Conservation (phyloP, 2,113 vertebrate genomes). For the Labeo rohita region DNA sequence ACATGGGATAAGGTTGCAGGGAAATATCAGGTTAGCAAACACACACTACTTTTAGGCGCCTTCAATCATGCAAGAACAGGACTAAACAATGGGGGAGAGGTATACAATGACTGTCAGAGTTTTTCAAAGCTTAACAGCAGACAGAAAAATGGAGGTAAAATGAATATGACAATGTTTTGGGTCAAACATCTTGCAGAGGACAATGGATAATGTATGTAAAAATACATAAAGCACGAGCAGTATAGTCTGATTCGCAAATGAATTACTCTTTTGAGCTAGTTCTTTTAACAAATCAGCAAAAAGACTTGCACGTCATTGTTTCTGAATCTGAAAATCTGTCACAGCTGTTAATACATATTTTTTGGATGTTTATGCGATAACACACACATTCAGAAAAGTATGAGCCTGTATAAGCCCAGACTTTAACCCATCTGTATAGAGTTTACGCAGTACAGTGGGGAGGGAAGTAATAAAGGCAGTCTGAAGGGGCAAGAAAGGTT, state of each 20-base stretch:
- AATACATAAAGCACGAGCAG: not conserved
- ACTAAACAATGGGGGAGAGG: not conserved
- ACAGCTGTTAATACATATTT: not conserved
- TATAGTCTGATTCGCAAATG: not conserved
- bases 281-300: not conserved
- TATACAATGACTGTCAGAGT: not conserved
- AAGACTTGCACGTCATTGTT: too few species aligned
- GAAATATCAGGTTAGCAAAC: conserved; percentile 67
- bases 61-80: not conserved
- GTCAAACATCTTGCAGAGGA: not conserved
- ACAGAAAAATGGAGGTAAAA: not conserved
- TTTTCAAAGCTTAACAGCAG: not conserved
- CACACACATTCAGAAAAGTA: not conserved
- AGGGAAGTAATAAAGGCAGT: conserved; percentile 51
- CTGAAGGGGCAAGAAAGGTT: conserved; percentile 57
- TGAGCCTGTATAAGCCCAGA: not conserved
- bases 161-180: not conserved
- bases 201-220: not conserved
- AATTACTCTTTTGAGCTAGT: not conserved
- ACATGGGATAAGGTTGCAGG: conserved; percentile 55
- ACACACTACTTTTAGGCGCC: conserved; percentile 1
- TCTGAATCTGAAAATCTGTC: not conserved
- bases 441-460: not conserved
- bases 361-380: not conserved
- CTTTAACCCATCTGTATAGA: conserved; percentile 8